Evolutionary conservation across 1,140 invertebrate species (phyloP).

Genomic region (Diachasma alloeum): DNA sequence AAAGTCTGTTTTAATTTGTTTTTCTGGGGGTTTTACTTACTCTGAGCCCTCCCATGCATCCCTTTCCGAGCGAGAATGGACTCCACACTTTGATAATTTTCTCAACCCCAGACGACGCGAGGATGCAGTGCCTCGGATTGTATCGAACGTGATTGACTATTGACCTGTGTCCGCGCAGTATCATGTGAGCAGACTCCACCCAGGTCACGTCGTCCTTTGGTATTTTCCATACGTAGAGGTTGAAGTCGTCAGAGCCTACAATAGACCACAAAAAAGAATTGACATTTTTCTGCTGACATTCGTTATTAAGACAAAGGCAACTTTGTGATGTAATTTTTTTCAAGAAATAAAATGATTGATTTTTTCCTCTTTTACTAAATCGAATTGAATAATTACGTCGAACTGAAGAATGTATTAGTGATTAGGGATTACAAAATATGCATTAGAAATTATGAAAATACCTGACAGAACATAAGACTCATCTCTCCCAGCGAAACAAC

Average conservation of each 20-base stretch:
- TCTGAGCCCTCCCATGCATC: slow-evolving; percentile 53
- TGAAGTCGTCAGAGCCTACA: slow-evolving; percentile 90
- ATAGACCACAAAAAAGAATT: neutral
- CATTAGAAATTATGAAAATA: neutral
- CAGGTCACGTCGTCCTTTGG: slow-evolving; percentile 71
- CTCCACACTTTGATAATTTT: slow-evolving; percentile 88
- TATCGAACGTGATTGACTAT: slow-evolving; percentile 97
- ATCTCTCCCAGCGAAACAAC: slow-evolving; percentile 88
- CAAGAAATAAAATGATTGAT: no score
- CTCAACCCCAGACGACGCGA: slow-evolving; percentile 94
- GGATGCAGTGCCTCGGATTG: slow-evolving; percentile 81
- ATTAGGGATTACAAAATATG: no score
- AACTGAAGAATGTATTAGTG: no score
- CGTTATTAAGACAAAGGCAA: neutral
- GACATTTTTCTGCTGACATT: neutral
- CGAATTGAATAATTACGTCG: no score
- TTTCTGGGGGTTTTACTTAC: no score
- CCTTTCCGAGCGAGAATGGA: slow-evolving; percentile 53
- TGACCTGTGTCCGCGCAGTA: slow-evolving; percentile 89
- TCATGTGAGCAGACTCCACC: slow-evolving; percentile 78
- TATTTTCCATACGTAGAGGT: slow-evolving; percentile 93
- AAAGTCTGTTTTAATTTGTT: no score
- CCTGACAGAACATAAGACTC: slow-evolving; percentile 90
- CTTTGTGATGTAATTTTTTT: no score
- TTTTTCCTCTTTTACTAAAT: no score